Base-by-base conservation (phyloP, 2,888 invertebrate species). In the Mamestra brassicae region DNA sequence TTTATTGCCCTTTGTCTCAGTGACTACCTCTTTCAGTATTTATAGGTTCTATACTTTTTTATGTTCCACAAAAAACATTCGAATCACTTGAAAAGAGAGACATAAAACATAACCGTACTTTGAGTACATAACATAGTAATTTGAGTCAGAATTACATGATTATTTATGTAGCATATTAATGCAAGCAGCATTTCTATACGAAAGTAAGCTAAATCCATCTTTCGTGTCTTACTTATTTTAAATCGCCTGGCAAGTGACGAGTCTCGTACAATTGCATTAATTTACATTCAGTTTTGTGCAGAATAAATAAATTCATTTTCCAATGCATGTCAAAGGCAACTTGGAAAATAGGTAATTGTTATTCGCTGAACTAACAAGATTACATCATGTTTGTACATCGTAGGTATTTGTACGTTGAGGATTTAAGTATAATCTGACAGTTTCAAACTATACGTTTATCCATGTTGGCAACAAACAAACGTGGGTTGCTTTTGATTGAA, bases 1-100 rank as follows among this genome's bases (percentile, higher is more conserved):
- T 90, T 89, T 89, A 90, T 84, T 71, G 78, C 75, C 75, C 87
- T 89, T 89, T 90, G 88, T 90, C 87, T 90, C 88, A 84, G 81
- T 83, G 77, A 88, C 74, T 80, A 83, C 71, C 80, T 85, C 74
- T 74, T 78, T 58, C 65, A 74, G 76, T 87, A 86, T 88, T 88
- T 89, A 88, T 88, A 86, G 83, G 74, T 75, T 64, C 74, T 85
- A 85, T 78, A 80, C 34, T 75, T 75, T 85, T 87, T 89, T 87
- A 89, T 83, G 85, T 80, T 67, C 68, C 57, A 75, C 85, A 85
- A 80, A 87, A 80, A 79, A 57, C 85, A 76, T 80, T 76, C 70
- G 82, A 78, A 82, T 84, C 79, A 74, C 81, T 86, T 78, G 73
- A 79, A 81, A 74, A 80, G 64, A 67, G 69, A 72, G 47, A 70